A percentile compares a stretch with the other conserved stretches of the same genome.
Conservation (phyloP, 2,888 invertebrate genomes). For the Muscina levida region DNA sequence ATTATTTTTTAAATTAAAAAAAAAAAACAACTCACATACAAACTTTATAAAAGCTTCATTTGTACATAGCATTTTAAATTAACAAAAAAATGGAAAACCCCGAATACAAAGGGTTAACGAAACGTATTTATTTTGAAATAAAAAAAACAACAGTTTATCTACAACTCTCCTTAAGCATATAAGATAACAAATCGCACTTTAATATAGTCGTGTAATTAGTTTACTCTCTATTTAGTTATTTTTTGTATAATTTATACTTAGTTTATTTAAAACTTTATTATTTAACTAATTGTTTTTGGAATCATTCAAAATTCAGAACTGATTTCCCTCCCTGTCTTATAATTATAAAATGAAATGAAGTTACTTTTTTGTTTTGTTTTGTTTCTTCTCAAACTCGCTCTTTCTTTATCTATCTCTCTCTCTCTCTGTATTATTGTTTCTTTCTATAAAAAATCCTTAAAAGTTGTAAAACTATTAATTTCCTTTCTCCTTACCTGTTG, state of each 20-base stretch:
- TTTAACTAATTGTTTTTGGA: not conserved
- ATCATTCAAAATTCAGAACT: too few species aligned
- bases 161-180: slow-evolving; percentile 25
- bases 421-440: too few species aligned
- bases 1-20: slow-evolving; percentile 38
- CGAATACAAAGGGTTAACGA: slow-evolving; percentile 22
- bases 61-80: slow-evolving; percentile 66
- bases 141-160: slow-evolving; percentile 40
- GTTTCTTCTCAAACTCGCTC: slow-evolving; percentile 5
- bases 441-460: too few species aligned
- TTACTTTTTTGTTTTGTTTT: not conserved
- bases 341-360: too few species aligned
- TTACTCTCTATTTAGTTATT: slow-evolving; percentile 42
- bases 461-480: too few species aligned
- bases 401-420: too few species aligned
- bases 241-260: slow-evolving; percentile 46
- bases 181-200: not conserved
- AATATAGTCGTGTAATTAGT: slow-evolving; percentile 23
- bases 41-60: slow-evolving; percentile 58
- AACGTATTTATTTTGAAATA: slow-evolving; percentile 57
- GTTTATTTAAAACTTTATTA: slow-evolving; percentile 31
- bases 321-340: too few species aligned
- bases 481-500: too few species aligned
- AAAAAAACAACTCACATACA: slow-evolving; percentile 39
- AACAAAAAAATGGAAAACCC: slow-evolving; percentile 41